phyloP scores from a whole-genome alignment of 2,888 invertebrate genomes.

The Eupithecia vulgata region DNA sequence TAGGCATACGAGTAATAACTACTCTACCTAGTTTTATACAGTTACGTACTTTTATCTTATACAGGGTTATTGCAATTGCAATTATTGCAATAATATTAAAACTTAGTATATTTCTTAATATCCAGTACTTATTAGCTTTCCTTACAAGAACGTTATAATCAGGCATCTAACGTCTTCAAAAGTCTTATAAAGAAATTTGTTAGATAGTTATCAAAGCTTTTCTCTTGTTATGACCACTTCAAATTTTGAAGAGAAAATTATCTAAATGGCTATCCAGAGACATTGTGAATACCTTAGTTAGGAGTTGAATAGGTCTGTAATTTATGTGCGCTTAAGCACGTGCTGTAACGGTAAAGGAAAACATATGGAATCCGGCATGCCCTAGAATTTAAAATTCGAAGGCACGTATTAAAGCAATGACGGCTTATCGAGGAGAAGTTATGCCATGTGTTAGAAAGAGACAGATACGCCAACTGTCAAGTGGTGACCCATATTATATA shows the following conservation, averaged over 20 bases:
- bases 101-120: no score
- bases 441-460: background rate
- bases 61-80: no score
- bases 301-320: background rate
- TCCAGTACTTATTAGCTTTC: no score
- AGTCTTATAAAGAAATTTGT: background rate
- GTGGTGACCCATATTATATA: no score
- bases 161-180: no score
- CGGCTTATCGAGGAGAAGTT: background rate
- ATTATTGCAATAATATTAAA: no score
- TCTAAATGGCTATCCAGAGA: background rate
- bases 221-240: background rate
- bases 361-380: conserved; percentile 24
- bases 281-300: background rate
- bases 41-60: no score
- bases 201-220: background rate
- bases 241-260: background rate
- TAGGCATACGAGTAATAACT: no score
- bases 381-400: conserved; percentile 27
- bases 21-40: no score
- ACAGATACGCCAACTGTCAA: background rate
- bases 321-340: conserved; percentile 12
- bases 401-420: conserved; percentile 22
- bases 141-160: no score
- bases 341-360: conserved; percentile 14